phyloP scores from a whole-genome alignment of 2,113 vertebrate genomes.

The Phrynosoma platyrhinos region DNA sequence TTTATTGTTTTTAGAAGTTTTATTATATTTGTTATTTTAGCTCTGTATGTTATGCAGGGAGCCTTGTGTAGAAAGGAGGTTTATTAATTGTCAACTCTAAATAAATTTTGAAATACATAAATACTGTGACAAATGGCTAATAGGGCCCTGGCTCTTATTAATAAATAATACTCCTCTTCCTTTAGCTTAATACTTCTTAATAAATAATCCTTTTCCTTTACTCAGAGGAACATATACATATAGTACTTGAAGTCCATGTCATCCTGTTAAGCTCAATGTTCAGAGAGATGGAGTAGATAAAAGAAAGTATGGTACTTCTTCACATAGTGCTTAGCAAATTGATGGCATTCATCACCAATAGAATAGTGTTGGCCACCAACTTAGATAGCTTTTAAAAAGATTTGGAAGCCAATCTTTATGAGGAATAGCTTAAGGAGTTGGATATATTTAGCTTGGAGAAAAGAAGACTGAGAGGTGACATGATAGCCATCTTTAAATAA shows the following conservation, averaged over 20 bases:
- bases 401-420: neutral
- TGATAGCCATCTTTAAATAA: too few relatives aligned
- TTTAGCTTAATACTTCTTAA: neutral
- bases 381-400: neutral
- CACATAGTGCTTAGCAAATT: neutral
- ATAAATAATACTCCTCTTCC: neutral
- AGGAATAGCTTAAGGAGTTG: too few relatives aligned
- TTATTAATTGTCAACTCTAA: neutral
- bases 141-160: neutral
- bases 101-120: constrained; percentile 11
- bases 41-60: neutral
- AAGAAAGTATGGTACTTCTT: neutral
- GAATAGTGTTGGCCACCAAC: neutral
- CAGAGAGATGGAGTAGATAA: neutral
- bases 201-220: too few relatives aligned
- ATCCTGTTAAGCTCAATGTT: neutral
- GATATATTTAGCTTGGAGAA: too few relatives aligned
- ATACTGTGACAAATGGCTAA: neutral
- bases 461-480: too few relatives aligned
- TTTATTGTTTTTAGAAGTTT: neutral
- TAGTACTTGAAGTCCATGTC: too few relatives aligned
- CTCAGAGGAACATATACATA: too few relatives aligned
- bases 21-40: neutral
- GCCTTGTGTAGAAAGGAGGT: neutral
- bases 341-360: neutral